Evolutionary conservation across 2,888 invertebrate species (phyloP).

Genomic region (Oscheius onirici): DNA sequence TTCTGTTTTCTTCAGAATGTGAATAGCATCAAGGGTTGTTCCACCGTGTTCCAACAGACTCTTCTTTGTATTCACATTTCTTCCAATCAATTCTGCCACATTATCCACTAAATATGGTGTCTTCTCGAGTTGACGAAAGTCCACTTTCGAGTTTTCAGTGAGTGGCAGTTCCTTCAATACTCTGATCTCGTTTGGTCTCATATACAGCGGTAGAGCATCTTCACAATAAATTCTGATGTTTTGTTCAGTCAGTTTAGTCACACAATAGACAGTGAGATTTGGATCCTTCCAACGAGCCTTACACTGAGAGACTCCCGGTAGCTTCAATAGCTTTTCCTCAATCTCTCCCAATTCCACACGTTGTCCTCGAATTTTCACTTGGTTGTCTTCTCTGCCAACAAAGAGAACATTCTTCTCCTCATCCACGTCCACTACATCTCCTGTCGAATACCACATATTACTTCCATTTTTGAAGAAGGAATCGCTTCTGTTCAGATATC

Average conservation of each 20-base stretch:
- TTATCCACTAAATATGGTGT: neutral
- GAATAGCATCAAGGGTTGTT: neutral
- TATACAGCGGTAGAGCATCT: constrained; percentile 54
- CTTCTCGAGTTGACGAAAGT: constrained; percentile 27
- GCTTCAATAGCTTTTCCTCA: constrained; percentile 48
- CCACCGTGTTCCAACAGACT: constrained; percentile 21
- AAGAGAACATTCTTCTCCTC: constrained; percentile 51
- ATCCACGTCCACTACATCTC: constrained; percentile 54
- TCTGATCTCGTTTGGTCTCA: constrained; percentile 55
- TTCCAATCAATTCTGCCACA: neutral
- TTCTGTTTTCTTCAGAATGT: neutral
- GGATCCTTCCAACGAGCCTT: constrained; percentile 48
- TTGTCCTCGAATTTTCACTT: constrained; percentile 67
- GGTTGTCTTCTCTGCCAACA: constrained; percentile 62
- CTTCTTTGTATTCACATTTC: neutral
- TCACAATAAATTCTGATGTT: constrained; percentile 40
- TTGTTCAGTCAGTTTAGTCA: neutral
- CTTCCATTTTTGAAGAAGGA: constrained; percentile 35
- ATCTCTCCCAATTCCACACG: constrained; percentile 67
- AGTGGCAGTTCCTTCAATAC: constrained; percentile 59
- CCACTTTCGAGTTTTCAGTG: constrained; percentile 59
- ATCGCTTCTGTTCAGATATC: constrained; percentile 53
- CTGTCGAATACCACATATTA: constrained; percentile 55
- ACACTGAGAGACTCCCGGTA: constrained; percentile 33
- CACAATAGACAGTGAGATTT: constrained; percentile 50